A percentile compares a stretch with the other conserved stretches of the same genome.
These are phyloP conservation scores for Malurus alboscapulatus DNA, from an alignment of 2,113 vertebrate species.

Conservation along the genomic window DNA sequence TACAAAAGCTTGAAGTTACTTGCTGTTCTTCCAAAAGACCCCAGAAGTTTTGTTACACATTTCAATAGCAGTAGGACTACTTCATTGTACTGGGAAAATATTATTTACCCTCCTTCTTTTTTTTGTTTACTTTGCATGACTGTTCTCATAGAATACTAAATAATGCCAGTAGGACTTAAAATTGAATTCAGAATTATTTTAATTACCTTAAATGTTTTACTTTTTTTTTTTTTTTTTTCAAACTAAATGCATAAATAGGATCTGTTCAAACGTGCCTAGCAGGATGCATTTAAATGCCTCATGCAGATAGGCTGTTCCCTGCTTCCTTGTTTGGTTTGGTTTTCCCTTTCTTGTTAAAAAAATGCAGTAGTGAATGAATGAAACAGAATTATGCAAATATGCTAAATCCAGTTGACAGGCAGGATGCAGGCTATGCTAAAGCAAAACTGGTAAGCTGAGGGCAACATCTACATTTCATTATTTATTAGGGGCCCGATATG, in stretches of 20 bases:
- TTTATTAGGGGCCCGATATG: conserved; percentile 28
- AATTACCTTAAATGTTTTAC: conserved; percentile 41
- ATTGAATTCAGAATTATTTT: conserved; percentile 47
- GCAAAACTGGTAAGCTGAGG: conserved; percentile 41
- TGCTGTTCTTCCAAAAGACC: background rate
- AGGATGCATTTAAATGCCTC: conserved; percentile 38
- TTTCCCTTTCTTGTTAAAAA: conserved; percentile 22
- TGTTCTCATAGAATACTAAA: conserved; percentile 35
- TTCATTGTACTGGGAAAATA: background rate
- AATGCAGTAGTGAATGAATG: conserved; percentile 40
- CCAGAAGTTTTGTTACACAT: background rate
- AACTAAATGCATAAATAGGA: conserved; percentile 46
- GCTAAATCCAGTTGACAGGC: conserved; percentile 39
- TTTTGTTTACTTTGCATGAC: background rate
- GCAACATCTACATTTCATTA: conserved; percentile 49
- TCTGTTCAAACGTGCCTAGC: conserved; percentile 39
- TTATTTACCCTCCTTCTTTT: background rate
- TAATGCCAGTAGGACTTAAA: conserved; percentile 18
- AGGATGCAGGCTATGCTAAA: conserved; percentile 9
- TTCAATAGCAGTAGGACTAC: background rate
- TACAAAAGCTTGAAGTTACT: background rate
- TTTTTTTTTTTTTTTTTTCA: conserved; percentile 14
- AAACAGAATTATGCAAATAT: conserved; percentile 44
- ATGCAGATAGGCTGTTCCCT: conserved; percentile 6
- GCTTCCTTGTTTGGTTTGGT: conserved; percentile 29